phyloP scores from a whole-genome alignment of 2,797 vertebrate species.

The Orientallactaga sibirica region DNA sequence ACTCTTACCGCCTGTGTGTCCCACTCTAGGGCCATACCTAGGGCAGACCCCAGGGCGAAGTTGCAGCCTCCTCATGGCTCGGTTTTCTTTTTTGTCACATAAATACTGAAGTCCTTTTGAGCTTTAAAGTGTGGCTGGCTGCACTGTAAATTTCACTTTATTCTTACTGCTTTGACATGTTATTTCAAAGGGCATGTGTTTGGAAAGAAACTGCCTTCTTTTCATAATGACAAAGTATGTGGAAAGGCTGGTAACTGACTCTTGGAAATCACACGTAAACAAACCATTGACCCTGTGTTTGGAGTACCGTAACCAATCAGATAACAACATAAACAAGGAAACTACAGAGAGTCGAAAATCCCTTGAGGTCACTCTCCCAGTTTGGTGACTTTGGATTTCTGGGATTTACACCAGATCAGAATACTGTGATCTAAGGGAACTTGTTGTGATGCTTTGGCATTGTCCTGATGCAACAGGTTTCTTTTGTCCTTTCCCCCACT shows the following conservation, averaged over 20 bases:
- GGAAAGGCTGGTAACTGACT: neutral
- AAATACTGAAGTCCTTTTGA: conserved; percentile 11
- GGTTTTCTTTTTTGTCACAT: neutral
- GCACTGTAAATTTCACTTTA: neutral
- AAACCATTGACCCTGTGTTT: neutral
- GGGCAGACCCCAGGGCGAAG: too few species aligned
- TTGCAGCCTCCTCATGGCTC: neutral
- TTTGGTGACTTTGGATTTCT: neutral
- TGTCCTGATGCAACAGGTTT: neutral
- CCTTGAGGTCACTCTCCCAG: neutral
- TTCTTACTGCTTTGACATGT: conserved; percentile 9
- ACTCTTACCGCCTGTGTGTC: neutral
- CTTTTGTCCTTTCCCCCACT: neutral
- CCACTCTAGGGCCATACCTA: too few species aligned
- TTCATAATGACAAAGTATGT: neutral
- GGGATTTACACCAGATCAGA: neutral
- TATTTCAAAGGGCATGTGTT: conserved; percentile 33
- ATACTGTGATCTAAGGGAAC: neutral
- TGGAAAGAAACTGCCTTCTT: neutral
- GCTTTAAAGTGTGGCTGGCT: neutral
- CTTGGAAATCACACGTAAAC: neutral
- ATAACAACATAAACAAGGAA: neutral
- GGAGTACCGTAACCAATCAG: neutral
- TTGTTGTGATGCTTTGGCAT: neutral
- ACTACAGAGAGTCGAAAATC: neutral